Conservation (phyloP, 2,797 vertebrate genomes). For the Eleutherodactylus coqui region DNA sequence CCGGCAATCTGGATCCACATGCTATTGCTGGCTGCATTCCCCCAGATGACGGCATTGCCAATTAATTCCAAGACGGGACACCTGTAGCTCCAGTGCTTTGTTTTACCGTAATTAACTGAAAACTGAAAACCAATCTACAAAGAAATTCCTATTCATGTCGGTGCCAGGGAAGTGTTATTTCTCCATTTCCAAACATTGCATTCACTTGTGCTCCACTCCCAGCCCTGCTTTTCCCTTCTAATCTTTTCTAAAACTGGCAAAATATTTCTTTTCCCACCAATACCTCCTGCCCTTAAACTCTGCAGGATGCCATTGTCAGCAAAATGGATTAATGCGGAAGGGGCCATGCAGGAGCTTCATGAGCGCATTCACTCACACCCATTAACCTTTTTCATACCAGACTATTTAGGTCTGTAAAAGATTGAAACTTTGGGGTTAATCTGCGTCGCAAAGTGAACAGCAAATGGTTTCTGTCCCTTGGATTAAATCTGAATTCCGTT, state of each 20-base stretch:
- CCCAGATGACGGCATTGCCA: neutral
- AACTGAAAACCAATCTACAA: conserved; percentile 25
- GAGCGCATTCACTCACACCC: neutral
- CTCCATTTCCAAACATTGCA: conserved; percentile 1
- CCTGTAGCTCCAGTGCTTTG: neutral
- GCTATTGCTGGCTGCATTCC: neutral
- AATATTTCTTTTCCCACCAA: conserved; percentile 49
- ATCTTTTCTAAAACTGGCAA: conserved; percentile 33
- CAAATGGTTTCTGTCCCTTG: neutral
- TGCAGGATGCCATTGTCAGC: neutral
- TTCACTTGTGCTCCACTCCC: neutral
- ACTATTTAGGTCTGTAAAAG: neutral
- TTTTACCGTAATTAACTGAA: neutral
- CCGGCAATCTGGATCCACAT: neutral
- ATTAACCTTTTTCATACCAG: conserved; percentile 27
- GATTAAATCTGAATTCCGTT: neutral
- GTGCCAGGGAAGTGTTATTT: neutral
- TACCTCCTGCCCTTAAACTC: neutral
- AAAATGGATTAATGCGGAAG: conserved; percentile 35
- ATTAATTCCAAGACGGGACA: neutral
- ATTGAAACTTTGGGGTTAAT: neutral
- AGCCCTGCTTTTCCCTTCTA: neutral
- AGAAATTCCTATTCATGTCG: neutral
- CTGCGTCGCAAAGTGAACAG: neutral
- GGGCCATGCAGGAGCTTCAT: neutral